Base-by-base conservation (phyloP, 2,888 invertebrate genomes). In the Eupithecia abbreviata region DNA sequence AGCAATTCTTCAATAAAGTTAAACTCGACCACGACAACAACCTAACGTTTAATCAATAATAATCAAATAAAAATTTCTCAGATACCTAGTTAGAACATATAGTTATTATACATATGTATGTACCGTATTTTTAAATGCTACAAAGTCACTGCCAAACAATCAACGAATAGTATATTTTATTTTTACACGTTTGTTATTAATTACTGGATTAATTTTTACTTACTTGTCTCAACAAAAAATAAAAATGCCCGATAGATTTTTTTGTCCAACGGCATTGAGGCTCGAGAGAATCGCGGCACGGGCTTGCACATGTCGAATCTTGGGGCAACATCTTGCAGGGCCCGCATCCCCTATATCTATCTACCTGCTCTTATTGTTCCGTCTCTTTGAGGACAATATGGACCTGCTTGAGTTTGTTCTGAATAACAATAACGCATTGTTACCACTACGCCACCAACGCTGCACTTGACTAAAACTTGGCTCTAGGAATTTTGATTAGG, bases 291-390 rank as follows among this genome's bases (percentile, higher is more conserved):
- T 43, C 10, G n/a, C 47, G 45, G 69, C 69, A 49, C 47, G 47
- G 69, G 47, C 69, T 69, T 74, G 88, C 92, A 90, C 88, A 92
- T 92, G 92, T 88, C 87, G 85, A 80, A 81, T 82, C 85, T 83
- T 79, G 80, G 45, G 74, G 73, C 77, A 83, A 83, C 82, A 88
- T 89, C 87, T 90, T 87, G 89, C 85, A 83, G 78, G 71, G 83
- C 92, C 93, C 92, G 91, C 91, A 91, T 91, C 90, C 87, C 89
- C 85, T 62, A 58, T 58, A 58, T 58, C 58, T 58, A 12, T 62
- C 92, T 94, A 94, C 93, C 94, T 94, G 94, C 90, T 62, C 70
- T 84, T 86, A 91, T 93, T 93, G 92, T 93, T 90, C 87, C 82
- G 83, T 80, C 84, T 77, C 78, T 82, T 82, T 79, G 79, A 82